Evolutionary conservation across 2,797 vertebrate genomes (phyloP), one percentile per base, ranked within the genome.

Genomic region (Ispidina picta): DNA sequence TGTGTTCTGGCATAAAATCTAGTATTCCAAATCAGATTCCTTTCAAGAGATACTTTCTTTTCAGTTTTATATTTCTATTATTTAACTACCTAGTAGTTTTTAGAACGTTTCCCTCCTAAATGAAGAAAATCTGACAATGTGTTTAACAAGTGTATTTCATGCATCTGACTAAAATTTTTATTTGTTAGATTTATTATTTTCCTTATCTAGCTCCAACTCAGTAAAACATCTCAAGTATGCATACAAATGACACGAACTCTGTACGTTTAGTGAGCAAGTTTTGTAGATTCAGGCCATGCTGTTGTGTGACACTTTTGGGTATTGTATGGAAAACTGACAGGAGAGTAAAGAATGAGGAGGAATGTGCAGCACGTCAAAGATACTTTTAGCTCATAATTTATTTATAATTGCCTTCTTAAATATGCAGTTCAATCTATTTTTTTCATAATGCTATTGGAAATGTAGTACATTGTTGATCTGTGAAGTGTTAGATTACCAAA

Each of bases 221-320:
- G 16, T 43, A 75, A 80, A 80, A 43, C 75, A 52, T 35, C 33
- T 39, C 6, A 64, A 15, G 13, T 7, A 43, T 0, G 0, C 1
- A 1, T 62, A 35, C 16, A 19, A 77, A 25, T 5, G 9, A 28
- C 9, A 41, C 2, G 13, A 23, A 1, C 19, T 77, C 56, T 35
- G 37, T 73, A 25, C 2, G 1, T 23, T 37, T 56, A 41, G 5
- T 18, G 10, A 29, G 10, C 0, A 0, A 64, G 6, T 11, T 18
- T 28, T 26, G 10, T 20, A 51, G n/a, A 19, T 76, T 63, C 37
- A 49, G 54, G 28, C 63, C 35, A 22, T 78, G 26, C 15, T 44
- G 6, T 29, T 75, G 15, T 2, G 0, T 43, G 28, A 6, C 20
- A 43, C 9, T 49, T 15, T 55, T 29, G 17, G n/a, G 26, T 23